These are phyloP conservation scores for Anthonomus grandis DNA, from an alignment of 1,140 invertebrate species.

Conservation along the genomic window DNA sequence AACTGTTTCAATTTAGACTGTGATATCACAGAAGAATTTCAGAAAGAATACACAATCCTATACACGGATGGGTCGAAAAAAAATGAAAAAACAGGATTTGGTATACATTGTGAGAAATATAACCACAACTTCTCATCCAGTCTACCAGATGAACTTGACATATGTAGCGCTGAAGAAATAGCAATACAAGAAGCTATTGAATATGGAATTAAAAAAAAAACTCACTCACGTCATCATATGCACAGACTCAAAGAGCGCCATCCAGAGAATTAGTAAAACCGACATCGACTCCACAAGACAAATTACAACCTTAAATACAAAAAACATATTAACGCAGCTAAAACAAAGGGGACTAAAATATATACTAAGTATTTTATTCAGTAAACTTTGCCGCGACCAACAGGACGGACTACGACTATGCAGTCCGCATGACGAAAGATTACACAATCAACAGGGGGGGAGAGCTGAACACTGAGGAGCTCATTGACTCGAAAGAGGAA, in stretches of 20 bases:
- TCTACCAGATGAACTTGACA: neutral
- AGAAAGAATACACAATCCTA: neutral
- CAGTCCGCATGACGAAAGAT: too few species aligned
- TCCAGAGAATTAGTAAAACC: constrained; percentile 19
- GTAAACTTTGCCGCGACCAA: too few species aligned
- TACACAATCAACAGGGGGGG: too few species aligned
- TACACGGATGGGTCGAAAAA: constrained; percentile 23
- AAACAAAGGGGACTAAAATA: too few species aligned
- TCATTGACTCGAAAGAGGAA: too few species aligned
- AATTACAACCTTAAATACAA: too few species aligned
- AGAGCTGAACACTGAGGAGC: too few species aligned
- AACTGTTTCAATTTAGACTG: too few species aligned
- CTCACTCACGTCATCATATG: constrained; percentile 19
- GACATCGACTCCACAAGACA: too few species aligned
- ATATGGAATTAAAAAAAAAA: constrained; percentile 5
- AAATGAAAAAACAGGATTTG: neutral
- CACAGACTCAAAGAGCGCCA: constrained; percentile 19
- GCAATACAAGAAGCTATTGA: constrained; percentile 13
- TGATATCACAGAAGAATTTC: neutral
- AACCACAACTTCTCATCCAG: constrained; percentile 8
- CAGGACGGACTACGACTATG: too few species aligned
- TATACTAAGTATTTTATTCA: too few species aligned
- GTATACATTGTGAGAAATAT: constrained; percentile 6
- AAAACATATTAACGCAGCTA: too few species aligned
- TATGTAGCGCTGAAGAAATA: constrained; percentile 17